These are phyloP conservation scores for Hanleya hanleyi DNA, from an alignment of 2,888 invertebrate species.

Conservation along the genomic window DNA sequence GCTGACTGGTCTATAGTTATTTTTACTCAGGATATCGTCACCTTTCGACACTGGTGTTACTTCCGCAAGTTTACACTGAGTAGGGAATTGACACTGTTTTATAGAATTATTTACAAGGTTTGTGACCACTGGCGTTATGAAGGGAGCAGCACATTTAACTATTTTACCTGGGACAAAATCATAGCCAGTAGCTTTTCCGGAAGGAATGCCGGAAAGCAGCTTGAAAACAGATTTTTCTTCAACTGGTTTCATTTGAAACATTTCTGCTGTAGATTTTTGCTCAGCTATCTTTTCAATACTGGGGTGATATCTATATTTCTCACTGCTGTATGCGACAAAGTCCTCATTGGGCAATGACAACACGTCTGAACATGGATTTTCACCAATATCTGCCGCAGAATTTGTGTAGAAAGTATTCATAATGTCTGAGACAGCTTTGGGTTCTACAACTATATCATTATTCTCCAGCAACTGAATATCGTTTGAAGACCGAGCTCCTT, in stretches of 20 bases:
- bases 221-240: not conserved
- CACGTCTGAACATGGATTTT: not conserved
- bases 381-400: not conserved
- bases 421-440: not conserved
- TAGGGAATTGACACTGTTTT: not conserved
- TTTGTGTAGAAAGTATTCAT: not conserved
- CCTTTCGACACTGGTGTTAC: not conserved
- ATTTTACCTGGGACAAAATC: not conserved
- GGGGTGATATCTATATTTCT: not conserved
- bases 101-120: not conserved
- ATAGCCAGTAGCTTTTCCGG: not conserved
- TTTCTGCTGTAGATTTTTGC: not conserved
- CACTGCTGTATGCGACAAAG: not conserved
- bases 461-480: not conserved
- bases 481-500: not conserved
- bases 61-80: not conserved
- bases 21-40: not conserved
- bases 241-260: not conserved
- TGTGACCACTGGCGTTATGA: too few species aligned
- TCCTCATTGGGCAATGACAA: not conserved
- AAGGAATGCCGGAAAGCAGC: not conserved
- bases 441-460: not conserved
- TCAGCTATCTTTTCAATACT: not conserved
- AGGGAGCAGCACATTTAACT: not conserved
- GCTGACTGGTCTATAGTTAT: not conserved